These are phyloP conservation scores for Saccopteryx bilineata DNA, from an alignment of 2,113 vertebrate genomes.

Conservation along the genomic window DNA sequence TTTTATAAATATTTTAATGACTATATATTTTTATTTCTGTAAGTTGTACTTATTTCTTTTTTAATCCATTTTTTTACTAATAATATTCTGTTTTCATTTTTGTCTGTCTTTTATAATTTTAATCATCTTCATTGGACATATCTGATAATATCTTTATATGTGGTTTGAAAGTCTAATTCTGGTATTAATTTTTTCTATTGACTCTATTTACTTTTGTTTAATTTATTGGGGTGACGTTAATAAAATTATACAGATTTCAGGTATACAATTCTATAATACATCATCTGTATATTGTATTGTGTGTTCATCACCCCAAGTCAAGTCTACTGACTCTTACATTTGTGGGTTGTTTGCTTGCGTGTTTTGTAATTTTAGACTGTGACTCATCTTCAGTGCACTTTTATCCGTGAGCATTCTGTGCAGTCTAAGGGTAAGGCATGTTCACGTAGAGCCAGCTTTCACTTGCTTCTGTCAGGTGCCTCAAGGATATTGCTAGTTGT, in stretches of 20 bases:
- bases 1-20: constrained; percentile 11
- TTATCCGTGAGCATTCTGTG: background rate
- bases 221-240: too few relatives aligned
- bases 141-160: background rate
- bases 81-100: background rate
- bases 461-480: background rate
- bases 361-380: background rate
- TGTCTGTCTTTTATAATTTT: background rate
- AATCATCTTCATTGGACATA: background rate
- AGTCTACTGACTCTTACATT: background rate
- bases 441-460: background rate
- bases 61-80: background rate
- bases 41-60: background rate
- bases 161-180: background rate
- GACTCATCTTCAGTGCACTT: background rate
- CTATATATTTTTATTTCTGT: background rate
- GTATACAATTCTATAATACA: too few relatives aligned
- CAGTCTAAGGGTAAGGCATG: background rate
- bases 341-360: background rate
- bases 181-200: background rate
- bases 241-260: too few relatives aligned
- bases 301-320: too few relatives aligned
- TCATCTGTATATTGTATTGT: too few relatives aligned
- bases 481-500: background rate
- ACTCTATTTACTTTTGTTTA: background rate